Evolutionary conservation across 2,797 vertebrate species (phyloP).

Genomic region (Pipistrellus pipistrellus): DNA sequence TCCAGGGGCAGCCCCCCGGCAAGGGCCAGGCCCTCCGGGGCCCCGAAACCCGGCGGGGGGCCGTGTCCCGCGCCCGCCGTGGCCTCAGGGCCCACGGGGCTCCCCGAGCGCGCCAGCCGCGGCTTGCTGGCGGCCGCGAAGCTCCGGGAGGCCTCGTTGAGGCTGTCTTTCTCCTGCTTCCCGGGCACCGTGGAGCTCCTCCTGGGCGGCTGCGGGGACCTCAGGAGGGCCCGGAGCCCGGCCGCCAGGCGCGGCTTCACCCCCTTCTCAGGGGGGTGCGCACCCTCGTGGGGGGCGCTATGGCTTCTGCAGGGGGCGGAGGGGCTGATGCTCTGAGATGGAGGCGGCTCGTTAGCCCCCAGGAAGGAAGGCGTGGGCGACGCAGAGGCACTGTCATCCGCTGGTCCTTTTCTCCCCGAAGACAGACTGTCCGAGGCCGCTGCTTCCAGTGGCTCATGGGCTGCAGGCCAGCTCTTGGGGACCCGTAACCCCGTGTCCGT

Average conservation of each 20-base stretch:
- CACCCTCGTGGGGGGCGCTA: constrained; percentile 75
- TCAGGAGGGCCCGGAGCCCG: constrained; percentile 93
- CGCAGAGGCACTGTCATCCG: constrained; percentile 85
- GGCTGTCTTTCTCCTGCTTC: constrained; percentile 95
- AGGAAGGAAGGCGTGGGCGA: constrained; percentile 84
- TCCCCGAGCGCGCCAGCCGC: constrained; percentile 16
- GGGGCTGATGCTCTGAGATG: constrained; percentile 88
- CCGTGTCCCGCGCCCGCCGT: constrained; percentile 68
- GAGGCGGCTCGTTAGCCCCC: constrained; percentile 85
- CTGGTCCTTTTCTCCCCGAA: constrained; percentile 86
- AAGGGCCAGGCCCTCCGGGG: constrained; percentile 80
- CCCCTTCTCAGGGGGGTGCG: constrained; percentile 88
- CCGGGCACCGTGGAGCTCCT: constrained; percentile 91
- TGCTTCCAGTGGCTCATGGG: constrained; percentile 87
- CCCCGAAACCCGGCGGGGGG: constrained; percentile 77
- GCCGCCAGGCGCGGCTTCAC: constrained; percentile 92
- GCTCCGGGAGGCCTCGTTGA: constrained; percentile 93
- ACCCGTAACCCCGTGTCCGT: constrained; percentile 87
- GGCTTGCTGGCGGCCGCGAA: constrained; percentile 66
- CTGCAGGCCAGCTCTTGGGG: constrained; percentile 87
- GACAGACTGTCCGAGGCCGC: constrained; percentile 84
- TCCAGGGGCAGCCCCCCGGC: constrained; percentile 79
- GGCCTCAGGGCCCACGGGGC: constrained; percentile 63
- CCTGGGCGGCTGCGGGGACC: constrained; percentile 92
- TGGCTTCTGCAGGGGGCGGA: constrained; percentile 84